Conservation (phyloP, 2,797 vertebrate species). For the Spizella passerina region DNA sequence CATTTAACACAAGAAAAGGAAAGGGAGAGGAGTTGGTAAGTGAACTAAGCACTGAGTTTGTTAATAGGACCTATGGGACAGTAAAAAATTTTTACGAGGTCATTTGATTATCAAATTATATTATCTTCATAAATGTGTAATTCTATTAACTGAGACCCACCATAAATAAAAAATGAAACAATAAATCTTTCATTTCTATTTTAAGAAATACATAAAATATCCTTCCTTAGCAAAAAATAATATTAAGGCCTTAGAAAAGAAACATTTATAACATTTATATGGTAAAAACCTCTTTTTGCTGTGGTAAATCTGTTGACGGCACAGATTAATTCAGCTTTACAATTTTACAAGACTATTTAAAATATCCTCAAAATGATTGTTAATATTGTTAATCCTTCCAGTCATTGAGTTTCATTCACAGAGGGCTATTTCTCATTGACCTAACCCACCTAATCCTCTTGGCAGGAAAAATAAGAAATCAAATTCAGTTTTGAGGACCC, state of each 20-base stretch:
- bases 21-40: background rate
- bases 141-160: background rate
- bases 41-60: background rate
- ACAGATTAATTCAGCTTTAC: background rate
- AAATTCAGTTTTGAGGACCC: background rate
- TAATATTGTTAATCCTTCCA: background rate
- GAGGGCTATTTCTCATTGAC: background rate
- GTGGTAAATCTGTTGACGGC: background rate
- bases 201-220: background rate
- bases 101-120: background rate
- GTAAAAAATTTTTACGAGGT: background rate
- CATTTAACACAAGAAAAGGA: background rate
- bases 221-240: background rate
- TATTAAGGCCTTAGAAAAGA: background rate
- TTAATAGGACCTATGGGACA: background rate
- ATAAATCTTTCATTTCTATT: background rate
- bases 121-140: background rate
- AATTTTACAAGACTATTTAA: background rate
- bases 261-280: background rate
- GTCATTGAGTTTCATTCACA: background rate
- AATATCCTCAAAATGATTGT: background rate
- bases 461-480: background rate
- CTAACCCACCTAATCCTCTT: background rate
- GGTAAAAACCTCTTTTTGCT: background rate
- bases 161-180: background rate